Percentiles rank a stretch among this genome's conserved stretches.
Conservation (phyloP, 2,797 vertebrate genomes). For the Hipposideros larvatus region DNA sequence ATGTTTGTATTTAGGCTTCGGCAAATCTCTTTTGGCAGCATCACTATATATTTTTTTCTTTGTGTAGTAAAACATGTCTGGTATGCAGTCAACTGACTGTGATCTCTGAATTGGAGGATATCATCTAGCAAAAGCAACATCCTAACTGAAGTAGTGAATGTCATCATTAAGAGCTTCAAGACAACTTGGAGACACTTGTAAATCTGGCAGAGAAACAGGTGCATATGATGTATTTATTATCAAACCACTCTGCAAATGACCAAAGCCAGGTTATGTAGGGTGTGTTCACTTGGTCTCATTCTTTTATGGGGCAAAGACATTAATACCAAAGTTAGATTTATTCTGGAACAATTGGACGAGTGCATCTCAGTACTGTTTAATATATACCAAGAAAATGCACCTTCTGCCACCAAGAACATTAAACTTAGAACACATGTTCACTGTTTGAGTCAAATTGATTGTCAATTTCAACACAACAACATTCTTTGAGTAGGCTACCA, state of each 20-base stretch:
- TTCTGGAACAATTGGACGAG: neutral
- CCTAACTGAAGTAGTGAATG: neutral
- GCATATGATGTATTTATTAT: neutral
- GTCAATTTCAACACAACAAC: neutral
- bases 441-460: neutral
- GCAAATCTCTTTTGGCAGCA: neutral
- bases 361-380: neutral
- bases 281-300: neutral
- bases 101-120: neutral
- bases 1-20: neutral
- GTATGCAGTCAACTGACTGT: neutral
- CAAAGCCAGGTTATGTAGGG: neutral
- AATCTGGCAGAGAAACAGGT: slow-evolving; percentile 9
- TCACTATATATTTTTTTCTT: neutral
- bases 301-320: neutral
- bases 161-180: neutral
- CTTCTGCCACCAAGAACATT: slow-evolving; percentile 4
- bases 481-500: neutral
- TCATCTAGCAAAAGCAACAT: neutral
- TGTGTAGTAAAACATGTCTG: neutral
- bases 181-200: neutral
- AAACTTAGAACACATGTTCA: neutral
- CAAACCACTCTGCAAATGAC: neutral
- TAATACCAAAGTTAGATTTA: neutral
- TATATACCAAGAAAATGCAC: neutral